Percentiles rank a stretch among this genome's conserved stretches.
Evolutionary conservation across 1,140 invertebrate species (phyloP).

Genomic region (Caenorhabditis briggsae): DNA sequence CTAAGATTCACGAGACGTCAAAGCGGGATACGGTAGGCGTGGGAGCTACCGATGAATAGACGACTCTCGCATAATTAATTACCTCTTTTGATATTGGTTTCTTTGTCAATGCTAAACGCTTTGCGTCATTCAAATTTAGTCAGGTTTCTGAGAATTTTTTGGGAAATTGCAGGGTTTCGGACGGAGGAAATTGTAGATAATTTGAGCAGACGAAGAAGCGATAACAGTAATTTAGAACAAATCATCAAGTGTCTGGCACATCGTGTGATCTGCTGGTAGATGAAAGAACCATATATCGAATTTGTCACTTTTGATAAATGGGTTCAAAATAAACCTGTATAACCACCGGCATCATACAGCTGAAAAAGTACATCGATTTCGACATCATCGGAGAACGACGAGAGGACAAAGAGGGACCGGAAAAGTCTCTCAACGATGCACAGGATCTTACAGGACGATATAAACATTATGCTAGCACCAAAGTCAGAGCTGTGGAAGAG

Average conservation of each 20-base stretch:
- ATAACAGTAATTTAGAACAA: neutral
- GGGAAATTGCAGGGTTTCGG: neutral
- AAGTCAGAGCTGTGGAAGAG: too few species aligned
- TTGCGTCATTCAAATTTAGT: neutral
- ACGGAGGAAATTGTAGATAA: conserved; percentile 1
- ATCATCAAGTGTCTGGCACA: neutral
- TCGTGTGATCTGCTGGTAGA: too few species aligned
- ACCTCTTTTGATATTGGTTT: neutral
- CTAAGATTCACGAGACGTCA: conserved; percentile 15
- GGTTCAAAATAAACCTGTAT: too few species aligned
- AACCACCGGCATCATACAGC: too few species aligned
- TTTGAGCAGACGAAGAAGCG: neutral
- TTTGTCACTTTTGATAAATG: too few species aligned
- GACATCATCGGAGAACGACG: too few species aligned
- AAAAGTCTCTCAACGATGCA: too few species aligned
- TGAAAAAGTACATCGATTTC: too few species aligned
- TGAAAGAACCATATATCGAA: too few species aligned
- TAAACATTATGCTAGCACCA: too few species aligned
- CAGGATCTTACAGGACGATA: too few species aligned
- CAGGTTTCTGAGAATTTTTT: neutral
- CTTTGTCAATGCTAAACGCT: neutral
- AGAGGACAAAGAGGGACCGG: too few species aligned
- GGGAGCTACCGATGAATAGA: conserved; percentile 24
- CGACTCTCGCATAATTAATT: conserved; percentile 20
- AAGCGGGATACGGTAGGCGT: conserved; percentile 37